phyloP scores from a whole-genome alignment of 2,113 vertebrate species.

The Dinomys branickii region DNA sequence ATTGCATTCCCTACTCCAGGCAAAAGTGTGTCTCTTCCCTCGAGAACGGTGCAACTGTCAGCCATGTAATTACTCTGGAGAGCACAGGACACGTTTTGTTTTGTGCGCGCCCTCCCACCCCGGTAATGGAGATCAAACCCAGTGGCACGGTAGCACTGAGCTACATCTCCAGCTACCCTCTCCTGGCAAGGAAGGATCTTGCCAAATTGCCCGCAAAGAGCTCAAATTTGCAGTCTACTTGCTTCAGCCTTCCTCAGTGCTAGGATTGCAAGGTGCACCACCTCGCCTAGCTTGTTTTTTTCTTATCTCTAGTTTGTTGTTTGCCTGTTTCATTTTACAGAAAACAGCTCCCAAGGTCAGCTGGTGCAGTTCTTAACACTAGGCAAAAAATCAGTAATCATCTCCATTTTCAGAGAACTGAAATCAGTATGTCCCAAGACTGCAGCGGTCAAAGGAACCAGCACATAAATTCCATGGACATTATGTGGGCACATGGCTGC shows the following conservation, averaged over 20 bases:
- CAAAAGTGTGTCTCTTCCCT: not conserved
- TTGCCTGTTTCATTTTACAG: not conserved
- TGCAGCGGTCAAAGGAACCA: not conserved
- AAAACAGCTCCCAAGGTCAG: not conserved
- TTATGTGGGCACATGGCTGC: not conserved
- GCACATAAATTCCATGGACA: not conserved
- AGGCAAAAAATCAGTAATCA: not conserved
- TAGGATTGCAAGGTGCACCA: not conserved
- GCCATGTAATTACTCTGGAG: not conserved
- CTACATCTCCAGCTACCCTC: not conserved
- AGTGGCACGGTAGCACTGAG: not conserved
- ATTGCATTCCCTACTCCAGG: not conserved
- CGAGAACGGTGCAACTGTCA: not conserved
- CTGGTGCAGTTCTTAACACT: not conserved
- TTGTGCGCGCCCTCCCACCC: not conserved
- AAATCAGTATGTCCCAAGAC: not conserved
- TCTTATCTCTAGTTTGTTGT: not conserved
- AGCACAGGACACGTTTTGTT: constrained; percentile 1
- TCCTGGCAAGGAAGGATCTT: not conserved
- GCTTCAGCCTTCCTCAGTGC: not conserved
- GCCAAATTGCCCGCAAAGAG: not conserved
- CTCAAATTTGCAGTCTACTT: not conserved
- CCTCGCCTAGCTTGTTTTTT: not conserved
- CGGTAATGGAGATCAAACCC: not conserved
- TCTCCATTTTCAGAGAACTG: not conserved